Evolutionary conservation across 53 echinoderm and acorn worm genomes (phyloP).

Genomic region (Arbacia lixula): DNA sequence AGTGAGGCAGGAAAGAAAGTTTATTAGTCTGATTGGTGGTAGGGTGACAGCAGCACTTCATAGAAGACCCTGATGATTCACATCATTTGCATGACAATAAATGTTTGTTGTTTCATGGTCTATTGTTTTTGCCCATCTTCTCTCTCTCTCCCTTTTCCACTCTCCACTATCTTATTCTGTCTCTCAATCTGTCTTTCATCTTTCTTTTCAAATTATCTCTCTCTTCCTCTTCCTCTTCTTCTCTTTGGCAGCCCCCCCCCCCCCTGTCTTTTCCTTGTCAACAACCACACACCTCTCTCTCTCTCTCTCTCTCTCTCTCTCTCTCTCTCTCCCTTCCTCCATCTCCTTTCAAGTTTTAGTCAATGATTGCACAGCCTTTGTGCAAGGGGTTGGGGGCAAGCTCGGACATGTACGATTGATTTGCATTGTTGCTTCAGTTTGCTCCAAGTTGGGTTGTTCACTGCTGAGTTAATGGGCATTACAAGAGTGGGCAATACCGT

Average conservation of each 20-base stretch:
- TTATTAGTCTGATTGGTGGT: background rate
- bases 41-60: too few relatives aligned
- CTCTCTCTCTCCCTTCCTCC: conserved; percentile 3
- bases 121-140: background rate
- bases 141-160: conserved; percentile 2
- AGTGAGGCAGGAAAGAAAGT: background rate
- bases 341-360: background rate
- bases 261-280: background rate
- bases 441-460: too few relatives aligned
- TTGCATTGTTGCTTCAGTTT: too few relatives aligned
- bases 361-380: conserved; percentile 26
- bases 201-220: too few relatives aligned
- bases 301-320: conserved; percentile 41
- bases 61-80: background rate
- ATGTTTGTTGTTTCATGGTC: background rate
- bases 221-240: background rate
- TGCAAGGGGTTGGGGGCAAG: conserved; percentile 20
- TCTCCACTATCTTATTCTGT: conserved; percentile 20
- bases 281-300: background rate
- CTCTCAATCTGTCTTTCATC: background rate
- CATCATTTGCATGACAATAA: conserved; percentile 23
- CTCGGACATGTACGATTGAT: conserved; percentile 11
- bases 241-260: background rate
- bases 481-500: too few relatives aligned
- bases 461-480: too few relatives aligned